Base-by-base conservation (phyloP, 2,797 vertebrate species). In the Onychomys arenicola region DNA sequence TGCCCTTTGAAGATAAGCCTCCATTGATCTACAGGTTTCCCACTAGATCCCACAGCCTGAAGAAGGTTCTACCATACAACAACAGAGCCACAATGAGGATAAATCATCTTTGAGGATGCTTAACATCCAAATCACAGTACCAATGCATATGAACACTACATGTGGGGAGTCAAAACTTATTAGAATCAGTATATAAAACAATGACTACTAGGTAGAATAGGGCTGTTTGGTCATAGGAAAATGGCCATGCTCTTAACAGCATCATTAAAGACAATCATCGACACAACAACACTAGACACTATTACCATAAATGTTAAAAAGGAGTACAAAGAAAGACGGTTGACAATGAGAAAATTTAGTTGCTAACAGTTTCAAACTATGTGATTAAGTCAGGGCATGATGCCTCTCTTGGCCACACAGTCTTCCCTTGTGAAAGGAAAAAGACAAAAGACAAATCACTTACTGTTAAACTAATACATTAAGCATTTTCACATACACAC, bases 281-380 rank as follows among this genome's bases (percentile, higher is more conserved):
- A 7, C 2, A 32, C 32, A 1, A 10, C 6, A 2, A 14, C 1
- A 61, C 11, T 23, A 17, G 5, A 19, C 61, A 17, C 6, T 14
- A 34, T 61, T 29, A 40, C 37, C 55, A 76, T 63, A 89, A 52
- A 52, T 52, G 3, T 32, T 61, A 19, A 90, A 83, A 49, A 86
- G 10, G 8, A 49, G 9, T n/a, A 88, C 12, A 2, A 67, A 17
- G 21, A 67, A 82, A 40, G 32, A 71, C 10, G 32, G 27, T 2
- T 34, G 40, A 4, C 25, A 34, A 49, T 63, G 40, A n/a, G 37
- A 49, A 52, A 37, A 89, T 27, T 80, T 52, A 34, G 55, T n/a
- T 57, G 40, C 49, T 4, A 32, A 46, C 52, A 12, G 46, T 17
- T 34, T 61, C 1, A 71, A 40, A 61, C 65, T 65, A 5, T 13